Percentiles rank a stretch among this genome's conserved stretches.
Conservation (phyloP, 2,797 vertebrate species). For the Typhlichthys subterraneus region DNA sequence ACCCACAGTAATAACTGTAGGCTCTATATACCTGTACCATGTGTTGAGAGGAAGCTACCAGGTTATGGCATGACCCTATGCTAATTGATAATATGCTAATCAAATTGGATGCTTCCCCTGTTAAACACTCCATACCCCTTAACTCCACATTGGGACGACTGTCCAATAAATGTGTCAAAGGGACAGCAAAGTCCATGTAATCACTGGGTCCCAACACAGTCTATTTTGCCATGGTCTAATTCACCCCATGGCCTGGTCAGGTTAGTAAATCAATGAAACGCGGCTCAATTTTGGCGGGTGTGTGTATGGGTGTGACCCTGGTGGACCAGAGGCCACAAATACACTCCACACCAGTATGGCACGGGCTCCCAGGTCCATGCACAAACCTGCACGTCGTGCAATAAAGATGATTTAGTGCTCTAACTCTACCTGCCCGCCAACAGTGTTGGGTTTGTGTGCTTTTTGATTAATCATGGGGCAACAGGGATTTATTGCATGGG, state of each 20-base stretch:
- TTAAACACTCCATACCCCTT: neutral
- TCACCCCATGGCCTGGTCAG: conserved; percentile 46
- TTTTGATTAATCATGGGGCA: conserved; percentile 82
- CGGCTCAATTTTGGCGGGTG: conserved; percentile 28
- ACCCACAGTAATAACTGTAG: conserved; percentile 38
- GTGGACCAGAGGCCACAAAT: conserved; percentile 55
- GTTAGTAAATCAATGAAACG: conserved; percentile 63
- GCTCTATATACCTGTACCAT: neutral
- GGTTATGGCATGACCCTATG: conserved; percentile 42
- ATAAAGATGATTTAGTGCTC: conserved; percentile 81
- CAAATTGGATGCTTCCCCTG: neutral
- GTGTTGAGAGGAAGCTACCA: conserved; percentile 36
- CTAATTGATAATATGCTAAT: conserved; percentile 45
- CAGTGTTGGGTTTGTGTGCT: conserved; percentile 71
- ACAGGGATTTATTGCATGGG: conserved; percentile 82
- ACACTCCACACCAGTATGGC: conserved; percentile 32
- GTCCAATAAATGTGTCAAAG: conserved; percentile 31
- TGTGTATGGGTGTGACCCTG: conserved; percentile 35
- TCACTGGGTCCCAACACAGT: conserved; percentile 52
- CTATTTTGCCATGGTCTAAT: conserved; percentile 45
- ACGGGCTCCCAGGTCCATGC: conserved; percentile 39
- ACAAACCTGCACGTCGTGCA: conserved; percentile 72
- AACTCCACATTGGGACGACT: conserved; percentile 13
- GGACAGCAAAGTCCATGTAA: conserved; percentile 51
- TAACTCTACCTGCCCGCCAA: conserved; percentile 77